Base-by-base conservation (phyloP, 2,888 invertebrate genomes). In the Catocala fraxini region DNA sequence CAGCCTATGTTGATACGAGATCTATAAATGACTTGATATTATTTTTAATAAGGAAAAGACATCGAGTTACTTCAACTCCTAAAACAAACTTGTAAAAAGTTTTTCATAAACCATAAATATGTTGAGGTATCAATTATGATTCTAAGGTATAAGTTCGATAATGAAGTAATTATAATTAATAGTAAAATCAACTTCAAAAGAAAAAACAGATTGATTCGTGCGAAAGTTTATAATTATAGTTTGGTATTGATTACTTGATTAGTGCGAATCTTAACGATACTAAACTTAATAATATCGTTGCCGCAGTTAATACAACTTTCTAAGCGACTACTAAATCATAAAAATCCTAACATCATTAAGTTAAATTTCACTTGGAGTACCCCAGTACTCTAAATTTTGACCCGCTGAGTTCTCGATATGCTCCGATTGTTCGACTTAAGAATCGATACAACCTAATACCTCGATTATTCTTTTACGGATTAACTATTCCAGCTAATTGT, bases 401-500 rank as follows among this genome's bases (percentile, higher is more conserved):
- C 43, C 25, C 53, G 10, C 33, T 10, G 2, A 41, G 42, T 33
- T 6, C 15, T 6, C 47, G 52, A 54, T 43, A 70, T 63, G 79
- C 74, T 81, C 75, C 70, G 58, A 69, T 78, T 64, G 41, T 42
- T 52, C 45, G 65, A 69, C 57, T 56, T 64, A 59, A 64, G 63
- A 63, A 65, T 72, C 63, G 67, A 35, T 65, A 57, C 63, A 74
- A 80, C 80, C 82, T 79, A 83, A 75, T 83, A 73, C 70, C 59
- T 77, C 64, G 66, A 80, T 81, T 75, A 76, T 79, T 71, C 70
- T 79, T 77, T 77, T 75, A 82, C 84, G 77, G 81, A 79, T 82
- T 80, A 82, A 75, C 79, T 84, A 79, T 82, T 83, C 81, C 82
- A 81, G 68, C 71, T 80, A 80, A 79, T 83, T 77, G 75, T 63